Evolutionary conservation across 2,888 invertebrate species (phyloP), one percentile per base, ranked within the genome.

Genomic region (Drosophila algonquin): DNA sequence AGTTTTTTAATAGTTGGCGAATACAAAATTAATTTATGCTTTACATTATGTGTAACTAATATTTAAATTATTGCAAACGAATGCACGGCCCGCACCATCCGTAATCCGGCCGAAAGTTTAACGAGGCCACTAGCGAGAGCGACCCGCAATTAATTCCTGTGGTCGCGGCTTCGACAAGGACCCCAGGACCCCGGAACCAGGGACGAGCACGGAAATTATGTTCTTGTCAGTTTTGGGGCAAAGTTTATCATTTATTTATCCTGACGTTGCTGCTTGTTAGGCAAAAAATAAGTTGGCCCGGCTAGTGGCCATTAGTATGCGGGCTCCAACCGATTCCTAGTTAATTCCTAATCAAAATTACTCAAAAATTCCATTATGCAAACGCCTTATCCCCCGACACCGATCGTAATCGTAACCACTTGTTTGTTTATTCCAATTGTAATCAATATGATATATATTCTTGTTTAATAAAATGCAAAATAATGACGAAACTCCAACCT

Each of bases 21-120:
- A 89, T 88, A 77, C 81, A 73, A 89, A 89, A 90, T 89, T 88
- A 89, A 90, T 90, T 90, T 90, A 88, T 89, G 81, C 78, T 78
- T 77, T 86, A 88, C 79, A 84, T 86, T 87, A 87, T 89, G 80
- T 89, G 81, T 89, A 89, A 89, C 87, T 87, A 81, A 87, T 89
- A 86, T 89, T 86, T 86, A 84, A 86, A 86, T 81, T 81, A 81
- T 75, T 76, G 63, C 63, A 77, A 76, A 76, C 75, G 72, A 76
- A 76, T 58, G 27, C 46, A n/a, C 18, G 40, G 32, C 16, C 21
- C n/a, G 21, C 40, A 18, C 52, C 44, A 24, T 50, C 21, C 61
- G 35, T 30, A 59, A 58, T 64, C 73, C 51, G 59, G 60, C 40
- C 50, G 57, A 86, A 81, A 87, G 84, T 81, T 79, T 68, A 84